Conservation (phyloP, 1,140 invertebrate genomes). For the Apis mellifera region DNA sequence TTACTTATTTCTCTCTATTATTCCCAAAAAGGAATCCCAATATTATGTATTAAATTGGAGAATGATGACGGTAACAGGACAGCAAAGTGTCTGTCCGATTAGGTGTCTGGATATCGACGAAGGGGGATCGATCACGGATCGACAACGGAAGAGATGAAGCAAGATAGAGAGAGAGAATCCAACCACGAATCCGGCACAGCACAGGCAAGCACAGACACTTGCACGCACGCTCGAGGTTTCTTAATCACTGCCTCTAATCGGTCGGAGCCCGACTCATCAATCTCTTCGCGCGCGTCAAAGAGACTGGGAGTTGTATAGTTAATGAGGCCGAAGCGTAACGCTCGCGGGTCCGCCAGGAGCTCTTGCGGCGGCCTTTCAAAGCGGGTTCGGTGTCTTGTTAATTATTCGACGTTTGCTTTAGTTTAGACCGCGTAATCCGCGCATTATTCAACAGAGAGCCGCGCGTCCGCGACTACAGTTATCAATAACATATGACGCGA, state of each 20-base stretch:
- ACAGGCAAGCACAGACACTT: background rate
- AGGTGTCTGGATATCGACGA: too few relatives aligned
- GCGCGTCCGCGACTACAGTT: slow-evolving; percentile 2
- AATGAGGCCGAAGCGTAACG: slow-evolving; percentile 46
- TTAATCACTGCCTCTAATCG: slow-evolving; percentile 45
- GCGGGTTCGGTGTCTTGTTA: slow-evolving; percentile 30
- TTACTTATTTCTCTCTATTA: too few relatives aligned
- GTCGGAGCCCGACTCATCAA: slow-evolving; percentile 30
- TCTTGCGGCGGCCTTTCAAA: slow-evolving; percentile 32
- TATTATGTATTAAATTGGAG: too few relatives aligned
- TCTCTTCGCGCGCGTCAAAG: slow-evolving; percentile 48
- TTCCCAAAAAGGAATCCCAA: too few relatives aligned
- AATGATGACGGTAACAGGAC: too few relatives aligned
- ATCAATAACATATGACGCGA: slow-evolving; percentile 53
- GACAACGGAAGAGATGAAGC: too few relatives aligned
- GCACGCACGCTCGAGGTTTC: background rate
- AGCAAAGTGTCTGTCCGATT: too few relatives aligned
- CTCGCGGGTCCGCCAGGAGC: slow-evolving; percentile 25
- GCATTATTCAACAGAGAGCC: slow-evolving; percentile 41
- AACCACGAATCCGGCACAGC: rapidly evolving
- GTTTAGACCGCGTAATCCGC: slow-evolving; percentile 44
- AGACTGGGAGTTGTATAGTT: slow-evolving; percentile 45
- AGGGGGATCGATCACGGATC: too few relatives aligned
- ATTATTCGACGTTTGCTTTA: slow-evolving; percentile 49
- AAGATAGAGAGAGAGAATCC: background rate